Evolutionary conservation across 2,797 vertebrate genomes (phyloP).

Genomic region (Molossus alvarezi): DNA sequence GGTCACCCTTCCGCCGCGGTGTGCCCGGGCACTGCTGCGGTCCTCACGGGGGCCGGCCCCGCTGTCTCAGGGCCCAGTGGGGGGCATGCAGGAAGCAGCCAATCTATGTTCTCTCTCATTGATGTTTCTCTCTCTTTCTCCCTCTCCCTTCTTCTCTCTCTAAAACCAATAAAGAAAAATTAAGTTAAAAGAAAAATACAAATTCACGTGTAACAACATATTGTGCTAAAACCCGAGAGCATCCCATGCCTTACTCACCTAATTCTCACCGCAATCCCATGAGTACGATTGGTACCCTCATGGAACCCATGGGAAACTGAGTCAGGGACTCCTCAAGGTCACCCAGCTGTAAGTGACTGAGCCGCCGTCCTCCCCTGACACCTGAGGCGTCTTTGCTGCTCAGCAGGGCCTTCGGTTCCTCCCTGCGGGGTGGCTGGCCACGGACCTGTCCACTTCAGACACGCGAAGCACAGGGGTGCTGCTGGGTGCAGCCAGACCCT

Average conservation of each 20-base stretch:
- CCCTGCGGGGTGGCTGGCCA: not conserved
- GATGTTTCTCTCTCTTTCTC: no score
- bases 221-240: not conserved
- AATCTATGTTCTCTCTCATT: no score
- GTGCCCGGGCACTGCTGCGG: not conserved
- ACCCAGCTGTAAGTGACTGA: no score
- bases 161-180: no score
- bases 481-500: not conserved
- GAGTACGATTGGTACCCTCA: not conserved
- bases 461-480: fast-evolving
- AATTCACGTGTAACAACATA: not conserved
- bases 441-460: not conserved
- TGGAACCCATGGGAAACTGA: not conserved
- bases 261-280: not conserved
- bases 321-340: not conserved
- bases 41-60: not conserved
- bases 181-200: not conserved
- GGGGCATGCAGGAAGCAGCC: no score
- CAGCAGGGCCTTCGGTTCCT: not conserved
- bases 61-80: no score
- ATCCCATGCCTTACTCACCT: not conserved
- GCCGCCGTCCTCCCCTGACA: not conserved
- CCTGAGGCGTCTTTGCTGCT: fast-evolving
- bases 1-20: not conserved
- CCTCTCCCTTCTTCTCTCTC: no score